Evolutionary conservation across 2,113 vertebrate species (phyloP).

Genomic region (Cygnus buccinator): DNA sequence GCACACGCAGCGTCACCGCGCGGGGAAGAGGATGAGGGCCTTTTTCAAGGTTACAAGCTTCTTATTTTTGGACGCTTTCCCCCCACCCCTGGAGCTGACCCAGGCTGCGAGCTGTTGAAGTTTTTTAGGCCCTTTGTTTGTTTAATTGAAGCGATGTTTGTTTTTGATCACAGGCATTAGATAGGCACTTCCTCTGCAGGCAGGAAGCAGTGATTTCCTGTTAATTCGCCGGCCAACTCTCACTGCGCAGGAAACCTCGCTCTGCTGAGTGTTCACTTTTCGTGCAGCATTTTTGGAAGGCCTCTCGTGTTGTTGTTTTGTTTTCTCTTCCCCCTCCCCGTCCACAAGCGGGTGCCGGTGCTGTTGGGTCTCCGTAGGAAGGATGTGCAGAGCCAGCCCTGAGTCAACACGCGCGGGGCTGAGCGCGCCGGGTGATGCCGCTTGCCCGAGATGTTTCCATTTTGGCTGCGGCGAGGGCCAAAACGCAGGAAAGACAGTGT

Average conservation of each 20-base stretch:
- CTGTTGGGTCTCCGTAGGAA: neutral
- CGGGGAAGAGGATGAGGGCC: neutral
- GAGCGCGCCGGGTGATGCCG: accelerated
- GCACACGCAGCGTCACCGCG: accelerated
- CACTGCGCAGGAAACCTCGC: constrained; percentile 63
- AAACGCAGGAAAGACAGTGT: neutral
- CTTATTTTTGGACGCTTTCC: neutral
- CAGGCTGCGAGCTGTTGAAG: constrained; percentile 23
- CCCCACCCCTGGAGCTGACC: neutral
- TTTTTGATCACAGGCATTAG: constrained; percentile 61
- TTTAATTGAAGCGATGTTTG: constrained; percentile 66
- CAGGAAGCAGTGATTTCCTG: constrained; percentile 76
- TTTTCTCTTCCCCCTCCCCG: neutral
- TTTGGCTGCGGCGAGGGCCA: neutral
- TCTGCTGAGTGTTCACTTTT: constrained; percentile 68
- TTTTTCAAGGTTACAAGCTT: neutral
- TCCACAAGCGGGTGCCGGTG: neutral
- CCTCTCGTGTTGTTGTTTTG: neutral
- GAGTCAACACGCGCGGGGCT: accelerated
- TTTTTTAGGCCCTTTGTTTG: constrained; percentile 63
- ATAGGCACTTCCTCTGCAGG: constrained; percentile 60
- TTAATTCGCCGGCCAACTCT: constrained; percentile 46
- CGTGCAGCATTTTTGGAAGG: neutral
- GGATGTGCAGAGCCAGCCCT: neutral
- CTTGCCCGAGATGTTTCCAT: neutral